A percentile compares a stretch with the other conserved stretches of the same genome.
phyloP scores from a whole-genome alignment of 2,113 vertebrate genomes.

The Crotalus helleri region DNA sequence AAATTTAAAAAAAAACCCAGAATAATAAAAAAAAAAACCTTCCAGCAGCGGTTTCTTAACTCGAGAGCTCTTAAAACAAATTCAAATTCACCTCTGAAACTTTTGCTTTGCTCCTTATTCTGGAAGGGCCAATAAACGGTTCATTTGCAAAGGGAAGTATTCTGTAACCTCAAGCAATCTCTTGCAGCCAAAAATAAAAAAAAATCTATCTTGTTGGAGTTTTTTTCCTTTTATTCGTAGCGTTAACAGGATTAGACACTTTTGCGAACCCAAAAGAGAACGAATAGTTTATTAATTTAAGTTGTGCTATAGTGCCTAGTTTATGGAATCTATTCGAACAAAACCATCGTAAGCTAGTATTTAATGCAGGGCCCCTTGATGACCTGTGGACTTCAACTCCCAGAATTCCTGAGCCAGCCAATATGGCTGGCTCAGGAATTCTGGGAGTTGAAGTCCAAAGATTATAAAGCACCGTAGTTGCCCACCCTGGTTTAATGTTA shows the following conservation, averaged over 20 bases:
- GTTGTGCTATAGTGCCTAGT: slow-evolving; percentile 21
- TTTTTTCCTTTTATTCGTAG: slow-evolving; percentile 23
- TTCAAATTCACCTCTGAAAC: slow-evolving; percentile 40
- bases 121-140: slow-evolving; percentile 5
- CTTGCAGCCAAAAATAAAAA: slow-evolving; percentile 59
- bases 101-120: background rate
- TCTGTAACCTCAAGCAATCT: slow-evolving; percentile 43
- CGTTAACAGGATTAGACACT: slow-evolving; percentile 47
- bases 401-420: background rate
- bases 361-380: background rate
- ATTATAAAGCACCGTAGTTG: background rate
- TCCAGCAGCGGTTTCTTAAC: slow-evolving; percentile 33
- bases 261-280: slow-evolving; percentile 35
- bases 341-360: background rate
- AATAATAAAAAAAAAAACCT: slow-evolving; percentile 49
- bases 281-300: slow-evolving; percentile 37
- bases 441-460: no score
- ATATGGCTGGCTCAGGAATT: background rate
- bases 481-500: background rate
- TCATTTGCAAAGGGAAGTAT: slow-evolving; percentile 48
- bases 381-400: background rate
- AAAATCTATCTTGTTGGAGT: background rate
- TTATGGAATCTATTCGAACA: slow-evolving; percentile 12
- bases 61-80: slow-evolving; percentile 47
- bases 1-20: slow-evolving; percentile 46